These are phyloP conservation scores for Dasyurus viverrinus DNA, from an alignment of 2,113 vertebrate species.

Conservation along the genomic window DNA sequence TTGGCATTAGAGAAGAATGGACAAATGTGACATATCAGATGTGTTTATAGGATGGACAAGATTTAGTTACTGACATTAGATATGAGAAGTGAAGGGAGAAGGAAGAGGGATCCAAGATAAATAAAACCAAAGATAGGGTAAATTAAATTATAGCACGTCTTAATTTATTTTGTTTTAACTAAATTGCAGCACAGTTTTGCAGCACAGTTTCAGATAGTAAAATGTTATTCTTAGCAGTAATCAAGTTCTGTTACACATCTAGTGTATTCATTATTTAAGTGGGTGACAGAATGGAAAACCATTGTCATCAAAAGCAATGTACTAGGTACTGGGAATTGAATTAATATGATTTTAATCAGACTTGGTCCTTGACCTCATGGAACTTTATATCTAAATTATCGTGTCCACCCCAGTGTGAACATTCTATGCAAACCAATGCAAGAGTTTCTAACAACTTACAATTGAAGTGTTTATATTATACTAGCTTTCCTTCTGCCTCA, in stretches of 20 bases:
- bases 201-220: not conserved
- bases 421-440: not conserved
- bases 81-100: not conserved
- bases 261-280: not conserved
- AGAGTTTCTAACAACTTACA: constrained; percentile 24
- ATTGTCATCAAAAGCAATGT: not conserved
- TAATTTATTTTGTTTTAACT: too few relatives aligned
- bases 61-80: not conserved
- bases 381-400: not conserved
- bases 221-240: not conserved
- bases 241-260: not conserved
- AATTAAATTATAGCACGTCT: not conserved
- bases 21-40: not conserved
- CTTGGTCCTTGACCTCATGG: not conserved
- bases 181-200: not conserved
- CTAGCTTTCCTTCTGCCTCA: not conserved
- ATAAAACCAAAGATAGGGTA: not conserved
- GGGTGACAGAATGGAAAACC: not conserved
- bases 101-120: not conserved
- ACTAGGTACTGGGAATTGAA: not conserved
- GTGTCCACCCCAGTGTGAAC: constrained; percentile 7
- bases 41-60: not conserved
- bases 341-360: not conserved
- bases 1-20: not conserved
- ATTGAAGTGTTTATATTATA: not conserved